Evolutionary conservation across 2,888 invertebrate genomes (phyloP).

Genomic region (Luffia ferchaultella): DNA sequence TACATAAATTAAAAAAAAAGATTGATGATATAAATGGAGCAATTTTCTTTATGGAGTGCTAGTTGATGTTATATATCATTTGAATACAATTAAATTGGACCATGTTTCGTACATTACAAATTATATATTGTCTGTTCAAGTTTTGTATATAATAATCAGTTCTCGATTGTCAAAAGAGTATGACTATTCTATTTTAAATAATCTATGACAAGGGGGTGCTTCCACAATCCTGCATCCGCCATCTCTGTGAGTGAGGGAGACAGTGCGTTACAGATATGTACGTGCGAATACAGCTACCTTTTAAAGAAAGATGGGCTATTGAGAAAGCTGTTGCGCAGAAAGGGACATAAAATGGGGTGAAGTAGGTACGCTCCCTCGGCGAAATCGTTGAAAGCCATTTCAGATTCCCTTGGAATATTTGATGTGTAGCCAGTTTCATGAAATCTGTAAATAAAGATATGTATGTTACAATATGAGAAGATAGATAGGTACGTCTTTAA

Average conservation of each 20-base stretch:
- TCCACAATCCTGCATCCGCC: slow-evolving; percentile 44
- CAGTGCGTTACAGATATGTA: slow-evolving; percentile 1
- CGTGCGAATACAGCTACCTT: background rate
- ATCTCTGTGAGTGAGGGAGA: slow-evolving; percentile 28
- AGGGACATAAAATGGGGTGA: slow-evolving; percentile 33
- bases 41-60: too few species aligned
- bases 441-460: background rate
- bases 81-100: too few species aligned
- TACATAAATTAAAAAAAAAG: too few species aligned
- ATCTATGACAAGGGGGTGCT: background rate
- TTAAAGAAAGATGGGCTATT: slow-evolving; percentile 23
- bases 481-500: too few species aligned
- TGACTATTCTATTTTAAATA: too few species aligned
- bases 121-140: too few species aligned
- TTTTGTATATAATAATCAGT: too few species aligned
- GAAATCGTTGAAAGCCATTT: slow-evolving; percentile 18
- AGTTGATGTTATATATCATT: too few species aligned
- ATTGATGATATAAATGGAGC: too few species aligned
- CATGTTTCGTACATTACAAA: too few species aligned
- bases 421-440: background rate
- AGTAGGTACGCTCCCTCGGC: slow-evolving; percentile 21
- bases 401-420: slow-evolving; percentile 8
- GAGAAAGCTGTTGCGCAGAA: slow-evolving; percentile 31
- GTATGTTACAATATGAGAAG: too few species aligned
- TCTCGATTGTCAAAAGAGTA: too few species aligned